A percentile compares a stretch with the other conserved stretches of the same genome.
These are phyloP conservation scores for Vulpes lagopus DNA, from an alignment of 2,113 vertebrate genomes.

Conservation along the genomic window DNA sequence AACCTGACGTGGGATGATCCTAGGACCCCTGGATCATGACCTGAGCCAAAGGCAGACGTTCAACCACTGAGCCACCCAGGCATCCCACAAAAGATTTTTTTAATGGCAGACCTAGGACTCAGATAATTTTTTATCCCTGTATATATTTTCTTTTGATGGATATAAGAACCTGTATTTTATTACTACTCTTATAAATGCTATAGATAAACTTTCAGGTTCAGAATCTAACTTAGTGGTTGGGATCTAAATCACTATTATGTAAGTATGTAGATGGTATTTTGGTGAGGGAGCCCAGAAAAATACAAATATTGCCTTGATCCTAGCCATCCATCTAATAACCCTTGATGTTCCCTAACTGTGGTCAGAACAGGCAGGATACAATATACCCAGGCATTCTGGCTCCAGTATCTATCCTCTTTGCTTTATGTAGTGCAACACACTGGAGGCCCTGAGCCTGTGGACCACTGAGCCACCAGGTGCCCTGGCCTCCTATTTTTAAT, in stretches of 20 bases:
- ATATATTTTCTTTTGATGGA: neutral
- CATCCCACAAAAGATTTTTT: neutral
- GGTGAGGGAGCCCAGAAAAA: neutral
- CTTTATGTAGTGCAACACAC: neutral
- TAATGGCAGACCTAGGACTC: neutral
- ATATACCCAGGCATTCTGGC: neutral
- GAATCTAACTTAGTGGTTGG: neutral
- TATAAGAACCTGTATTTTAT: neutral
- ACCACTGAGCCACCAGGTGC: too few relatives aligned
- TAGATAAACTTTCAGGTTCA: neutral
- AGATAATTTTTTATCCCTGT: neutral
- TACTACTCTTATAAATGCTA: neutral
- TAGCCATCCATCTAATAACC: neutral
- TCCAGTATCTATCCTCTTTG: neutral
- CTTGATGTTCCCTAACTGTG: neutral
- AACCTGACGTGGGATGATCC: too few relatives aligned
- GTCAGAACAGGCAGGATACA: neutral
- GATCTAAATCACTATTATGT: neutral
- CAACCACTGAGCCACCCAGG: neutral
- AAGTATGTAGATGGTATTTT: neutral
- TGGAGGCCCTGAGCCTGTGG: neutral
- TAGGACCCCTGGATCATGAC: neutral
- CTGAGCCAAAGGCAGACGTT: neutral
- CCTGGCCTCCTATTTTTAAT: neutral
- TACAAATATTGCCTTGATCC: neutral